Base-by-base conservation (phyloP, 2,113 vertebrate genomes). In the Campylomormyrus tamandua region DNA sequence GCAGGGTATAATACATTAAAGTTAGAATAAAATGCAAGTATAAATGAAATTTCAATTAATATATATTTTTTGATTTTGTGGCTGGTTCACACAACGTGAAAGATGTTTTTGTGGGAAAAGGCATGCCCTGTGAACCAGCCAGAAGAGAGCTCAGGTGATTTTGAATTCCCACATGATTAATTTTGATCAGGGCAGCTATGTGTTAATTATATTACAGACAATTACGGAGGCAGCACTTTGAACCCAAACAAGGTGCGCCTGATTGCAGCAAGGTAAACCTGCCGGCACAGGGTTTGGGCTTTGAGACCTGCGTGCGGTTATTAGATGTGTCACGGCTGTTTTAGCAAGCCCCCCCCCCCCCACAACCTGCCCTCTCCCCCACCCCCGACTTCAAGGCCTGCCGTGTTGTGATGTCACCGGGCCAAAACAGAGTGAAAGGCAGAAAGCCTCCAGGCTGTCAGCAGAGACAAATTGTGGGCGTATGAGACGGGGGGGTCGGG, bases 61-160 rank as follows among this genome's bases (percentile, higher is more conserved):
- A 39, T 39, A 27, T 66, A 11, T 77, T 39, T 17, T 77, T 77
- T 77, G 31, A 39, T 39, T 77, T 39, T 19, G 70, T 39, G 70
- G 70, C 31, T 5, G 31, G 70, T 77, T 77, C 5, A 19, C 13
- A 17, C 1, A 35, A 80, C 5, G 39, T 80, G 35, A 2, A 19
- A 27, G 70, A 39, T 77, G 3, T 39, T 35, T 74, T 77, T 39
- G 83, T 48, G 17, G 83, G 48, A n/a, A 84, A 49, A 49, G 83
- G 46, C 39, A 49, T 49, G 42, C 0, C 45, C 8, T 49, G 3
- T 24, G 3, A 13, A 85, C 46, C 10, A 48, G 83, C 21, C 35
- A 46, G 92, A 94, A 94, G 94, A 93, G 92, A 88, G 70, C 88
- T 21, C 91, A 92, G 94, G 93, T 90, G 90, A 91, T 91, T 92